Percentiles rank a stretch among this genome's conserved stretches.
phyloP scores from a whole-genome alignment of 2,888 invertebrate genomes.

The Temnothorax ravouxi region DNA sequence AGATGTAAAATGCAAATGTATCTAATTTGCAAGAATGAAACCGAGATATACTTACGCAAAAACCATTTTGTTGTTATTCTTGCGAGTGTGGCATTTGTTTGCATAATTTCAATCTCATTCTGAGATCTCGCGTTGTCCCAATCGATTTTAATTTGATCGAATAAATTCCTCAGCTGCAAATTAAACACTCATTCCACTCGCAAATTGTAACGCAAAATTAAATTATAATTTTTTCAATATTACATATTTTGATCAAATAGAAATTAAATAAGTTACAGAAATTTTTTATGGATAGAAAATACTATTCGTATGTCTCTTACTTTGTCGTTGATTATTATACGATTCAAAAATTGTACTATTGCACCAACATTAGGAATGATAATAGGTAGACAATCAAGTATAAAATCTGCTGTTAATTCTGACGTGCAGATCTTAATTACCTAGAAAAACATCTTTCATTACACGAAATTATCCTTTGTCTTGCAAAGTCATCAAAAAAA shows the following conservation, averaged over 20 bases:
- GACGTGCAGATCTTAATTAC: neutral
- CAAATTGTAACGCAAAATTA: neutral
- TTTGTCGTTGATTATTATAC: constrained; percentile 2
- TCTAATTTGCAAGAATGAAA: neutral
- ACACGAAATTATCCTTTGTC: neutral
- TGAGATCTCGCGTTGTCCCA: neutral
- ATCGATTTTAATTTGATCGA: constrained; percentile 31
- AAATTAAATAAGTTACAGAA: neutral
- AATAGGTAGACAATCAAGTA: neutral
- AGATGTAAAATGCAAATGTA: neutral
- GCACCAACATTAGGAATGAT: neutral
- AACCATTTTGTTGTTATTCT: neutral
- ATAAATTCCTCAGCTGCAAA: constrained; percentile 20
- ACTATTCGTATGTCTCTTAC: constrained; percentile 1
- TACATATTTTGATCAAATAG: neutral
- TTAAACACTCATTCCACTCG: neutral
- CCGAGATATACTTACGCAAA: neutral
- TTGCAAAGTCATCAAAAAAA: neutral
- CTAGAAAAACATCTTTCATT: constrained; percentile 7
- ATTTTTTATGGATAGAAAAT: neutral
- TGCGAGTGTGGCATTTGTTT: neutral
- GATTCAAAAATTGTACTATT: neutral
- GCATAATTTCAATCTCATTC: constrained; percentile 31
- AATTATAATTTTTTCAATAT: neutral
- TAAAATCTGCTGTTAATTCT: constrained; percentile 7